Evolutionary conservation across 2,113 vertebrate genomes (phyloP).

Genomic region (Saimiri boliviensis): DNA sequence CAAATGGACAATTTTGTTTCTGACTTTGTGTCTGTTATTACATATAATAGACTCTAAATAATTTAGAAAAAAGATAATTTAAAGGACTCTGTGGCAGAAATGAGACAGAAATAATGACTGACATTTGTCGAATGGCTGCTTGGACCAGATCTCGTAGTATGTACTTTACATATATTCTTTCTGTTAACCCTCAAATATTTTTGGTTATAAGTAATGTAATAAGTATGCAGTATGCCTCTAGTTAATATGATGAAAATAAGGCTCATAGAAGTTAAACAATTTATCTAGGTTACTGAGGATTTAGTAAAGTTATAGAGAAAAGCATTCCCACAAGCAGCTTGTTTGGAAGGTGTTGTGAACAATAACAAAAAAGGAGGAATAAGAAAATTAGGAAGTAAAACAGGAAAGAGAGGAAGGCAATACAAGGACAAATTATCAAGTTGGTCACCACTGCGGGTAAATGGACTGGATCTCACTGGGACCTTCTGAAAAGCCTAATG

Average conservation of each 20-base stretch:
- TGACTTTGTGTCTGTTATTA: neutral
- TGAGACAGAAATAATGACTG: neutral
- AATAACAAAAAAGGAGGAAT: neutral
- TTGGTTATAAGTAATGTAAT: neutral
- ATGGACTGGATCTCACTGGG: neutral
- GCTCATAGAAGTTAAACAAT: neutral
- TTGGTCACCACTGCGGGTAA: neutral
- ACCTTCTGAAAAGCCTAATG: neutral
- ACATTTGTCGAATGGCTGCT: neutral
- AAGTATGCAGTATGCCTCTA: neutral
- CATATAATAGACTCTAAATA: neutral
- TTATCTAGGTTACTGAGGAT: neutral
- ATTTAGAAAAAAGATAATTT: neutral
- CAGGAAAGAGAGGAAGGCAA: neutral
- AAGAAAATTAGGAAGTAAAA: neutral
- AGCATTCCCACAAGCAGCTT: neutral
- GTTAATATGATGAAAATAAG: neutral
- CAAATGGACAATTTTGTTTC: neutral
- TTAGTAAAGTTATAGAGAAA: neutral
- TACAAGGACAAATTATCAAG: neutral
- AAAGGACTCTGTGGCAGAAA: neutral
- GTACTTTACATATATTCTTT: neutral
- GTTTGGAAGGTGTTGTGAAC: neutral
- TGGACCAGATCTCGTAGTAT: neutral
- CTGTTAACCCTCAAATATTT: neutral